phyloP scores from a whole-genome alignment of 2,797 vertebrate genomes.

The Acestrorhynchus altus region DNA sequence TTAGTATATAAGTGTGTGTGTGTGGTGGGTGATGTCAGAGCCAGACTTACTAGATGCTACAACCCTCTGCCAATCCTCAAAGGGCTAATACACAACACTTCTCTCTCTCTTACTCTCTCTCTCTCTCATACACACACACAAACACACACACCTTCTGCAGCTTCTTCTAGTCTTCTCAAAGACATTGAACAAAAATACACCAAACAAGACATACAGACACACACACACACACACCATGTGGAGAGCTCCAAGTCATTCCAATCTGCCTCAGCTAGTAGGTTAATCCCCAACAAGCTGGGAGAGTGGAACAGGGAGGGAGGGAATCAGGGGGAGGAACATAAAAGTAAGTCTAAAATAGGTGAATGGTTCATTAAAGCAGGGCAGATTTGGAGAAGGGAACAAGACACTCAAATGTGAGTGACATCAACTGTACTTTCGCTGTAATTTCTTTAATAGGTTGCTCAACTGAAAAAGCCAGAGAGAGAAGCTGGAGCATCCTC shows the following conservation, averaged over 20 bases:
- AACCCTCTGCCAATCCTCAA: conserved; percentile 15
- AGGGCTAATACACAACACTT: conserved; percentile 18
- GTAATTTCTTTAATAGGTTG: conserved; percentile 27
- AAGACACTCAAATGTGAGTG: conserved; percentile 33
- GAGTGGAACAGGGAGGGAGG: conserved; percentile 34
- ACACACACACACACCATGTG: conserved; percentile 33
- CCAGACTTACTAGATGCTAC: conserved; percentile 33
- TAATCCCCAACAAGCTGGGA: conserved; percentile 57
- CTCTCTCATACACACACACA: not conserved
- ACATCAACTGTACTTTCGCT: conserved; percentile 23
- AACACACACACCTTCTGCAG: not conserved
- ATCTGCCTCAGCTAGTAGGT: conserved; percentile 58
- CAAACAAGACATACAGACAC: conserved; percentile 15
- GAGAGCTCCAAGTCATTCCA: conserved; percentile 45
- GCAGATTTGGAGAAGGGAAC: conserved; percentile 23
- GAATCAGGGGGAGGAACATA: conserved; percentile 20
- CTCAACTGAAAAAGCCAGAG: conserved; percentile 4
- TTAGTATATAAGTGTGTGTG: not conserved
- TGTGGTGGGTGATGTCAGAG: conserved; percentile 30
- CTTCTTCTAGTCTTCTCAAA: not conserved
- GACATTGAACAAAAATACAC: conserved; percentile 17
- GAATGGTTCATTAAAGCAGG: conserved; percentile 50
- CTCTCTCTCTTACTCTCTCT: not conserved
- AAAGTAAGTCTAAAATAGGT: conserved; percentile 47
- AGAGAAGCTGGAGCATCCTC: not conserved